Evolutionary conservation across 2,113 vertebrate genomes (phyloP).

Genomic region (Xerus inauris): DNA sequence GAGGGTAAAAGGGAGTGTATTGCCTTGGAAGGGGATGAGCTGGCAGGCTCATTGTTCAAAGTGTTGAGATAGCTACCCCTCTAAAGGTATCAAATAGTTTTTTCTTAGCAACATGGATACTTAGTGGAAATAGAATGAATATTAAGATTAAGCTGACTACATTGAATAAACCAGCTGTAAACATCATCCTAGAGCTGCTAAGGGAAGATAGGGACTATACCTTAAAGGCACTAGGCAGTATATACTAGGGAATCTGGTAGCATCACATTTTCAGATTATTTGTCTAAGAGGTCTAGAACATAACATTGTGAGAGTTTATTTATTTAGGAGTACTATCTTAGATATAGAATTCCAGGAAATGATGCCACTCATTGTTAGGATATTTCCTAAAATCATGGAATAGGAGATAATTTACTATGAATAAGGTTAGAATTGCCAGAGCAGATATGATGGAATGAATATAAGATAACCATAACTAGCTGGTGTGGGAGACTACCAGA

Average conservation of each 20-base stretch:
- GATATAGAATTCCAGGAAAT: neutral
- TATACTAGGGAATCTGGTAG: neutral
- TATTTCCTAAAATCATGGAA: neutral
- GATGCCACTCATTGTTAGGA: neutral
- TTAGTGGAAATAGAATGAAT: neutral
- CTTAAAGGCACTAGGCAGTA: too few species aligned
- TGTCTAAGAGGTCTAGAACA: neutral
- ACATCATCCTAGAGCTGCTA: neutral
- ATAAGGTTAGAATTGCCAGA: neutral
- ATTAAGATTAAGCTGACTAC: neutral
- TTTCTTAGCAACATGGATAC: neutral
- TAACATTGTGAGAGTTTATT: neutral
- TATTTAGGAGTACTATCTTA: neutral
- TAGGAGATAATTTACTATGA: neutral
- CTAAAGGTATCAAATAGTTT: neutral
- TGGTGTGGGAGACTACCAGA: neutral
- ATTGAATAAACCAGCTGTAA: too few species aligned
- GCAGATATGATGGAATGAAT: neutral
- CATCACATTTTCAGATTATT: neutral
- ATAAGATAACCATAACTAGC: neutral
- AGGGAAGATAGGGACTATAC: neutral
- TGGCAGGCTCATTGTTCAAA: neutral
- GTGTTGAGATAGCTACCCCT: neutral
- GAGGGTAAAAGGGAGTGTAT: neutral
- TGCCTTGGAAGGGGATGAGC: neutral